Evolutionary conservation across 2,797 vertebrate species (phyloP).

Genomic region (Hafferia zeledoni): DNA sequence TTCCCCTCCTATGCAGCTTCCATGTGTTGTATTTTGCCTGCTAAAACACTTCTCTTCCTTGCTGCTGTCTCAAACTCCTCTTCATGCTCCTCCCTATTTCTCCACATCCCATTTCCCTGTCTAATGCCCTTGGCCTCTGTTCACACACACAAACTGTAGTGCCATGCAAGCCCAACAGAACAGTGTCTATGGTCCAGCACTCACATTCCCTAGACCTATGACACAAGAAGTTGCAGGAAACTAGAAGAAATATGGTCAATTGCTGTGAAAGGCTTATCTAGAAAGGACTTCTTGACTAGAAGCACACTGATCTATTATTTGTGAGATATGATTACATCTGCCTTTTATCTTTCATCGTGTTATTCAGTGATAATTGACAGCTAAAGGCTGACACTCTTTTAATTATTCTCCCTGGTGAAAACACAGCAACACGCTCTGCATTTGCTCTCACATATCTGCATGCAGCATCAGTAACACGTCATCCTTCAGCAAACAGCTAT

Average conservation of each 20-base stretch:
- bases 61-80: neutral
- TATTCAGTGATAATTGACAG: slow-evolving; percentile 1
- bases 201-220: neutral
- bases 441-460: neutral
- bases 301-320: neutral
- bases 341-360: neutral
- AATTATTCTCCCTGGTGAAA: neutral
- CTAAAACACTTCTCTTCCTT: neutral
- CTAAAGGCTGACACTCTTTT: neutral
- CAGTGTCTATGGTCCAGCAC: neutral
- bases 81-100: neutral
- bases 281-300: neutral
- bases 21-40: neutral
- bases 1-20: neutral
- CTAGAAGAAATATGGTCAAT: neutral
- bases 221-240: neutral
- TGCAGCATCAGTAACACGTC: neutral
- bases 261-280: neutral
- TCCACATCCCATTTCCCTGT: neutral
- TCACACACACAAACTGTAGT: neutral
- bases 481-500: neutral
- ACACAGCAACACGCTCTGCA: neutral
- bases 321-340: slow-evolving; percentile 4
- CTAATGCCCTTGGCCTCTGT: neutral
- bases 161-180: neutral